Evolutionary conservation across 2,113 vertebrate species (phyloP).

Genomic region (Eonycteris spelaea): DNA sequence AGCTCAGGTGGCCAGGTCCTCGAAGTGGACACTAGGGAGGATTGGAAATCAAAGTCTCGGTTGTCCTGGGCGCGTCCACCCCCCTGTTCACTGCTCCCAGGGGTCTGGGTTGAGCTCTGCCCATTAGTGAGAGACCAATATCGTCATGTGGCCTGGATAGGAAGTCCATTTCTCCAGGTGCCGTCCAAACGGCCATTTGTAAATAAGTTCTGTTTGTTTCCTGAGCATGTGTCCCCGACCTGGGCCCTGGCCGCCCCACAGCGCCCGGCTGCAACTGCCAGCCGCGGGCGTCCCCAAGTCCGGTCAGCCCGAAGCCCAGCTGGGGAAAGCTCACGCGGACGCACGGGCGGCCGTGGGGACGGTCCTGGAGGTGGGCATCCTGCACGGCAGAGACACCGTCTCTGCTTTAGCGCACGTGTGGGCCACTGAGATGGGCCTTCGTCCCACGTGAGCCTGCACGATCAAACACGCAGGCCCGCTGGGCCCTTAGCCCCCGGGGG

Average conservation of each 20-base stretch:
- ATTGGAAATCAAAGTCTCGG: background rate
- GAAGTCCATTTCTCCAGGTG: background rate
- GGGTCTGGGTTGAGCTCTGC: background rate
- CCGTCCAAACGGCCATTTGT: background rate
- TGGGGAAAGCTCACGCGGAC: background rate
- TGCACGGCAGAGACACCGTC: background rate
- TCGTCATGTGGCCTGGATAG: background rate
- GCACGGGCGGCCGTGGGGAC: background rate
- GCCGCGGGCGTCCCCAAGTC: background rate
- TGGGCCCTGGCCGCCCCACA: too few relatives aligned
- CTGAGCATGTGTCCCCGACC: background rate
- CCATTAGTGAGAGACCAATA: background rate
- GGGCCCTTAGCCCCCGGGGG: too few relatives aligned
- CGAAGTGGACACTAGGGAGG: background rate
- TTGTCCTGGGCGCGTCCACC: accelerated
- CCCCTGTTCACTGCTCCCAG: background rate
- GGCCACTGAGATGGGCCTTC: background rate
- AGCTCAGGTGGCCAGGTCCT: background rate
- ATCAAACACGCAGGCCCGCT: background rate
- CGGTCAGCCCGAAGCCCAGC: background rate
- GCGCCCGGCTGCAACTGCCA: background rate
- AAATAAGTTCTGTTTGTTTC: background rate
- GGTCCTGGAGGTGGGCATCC: background rate
- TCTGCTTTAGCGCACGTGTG: background rate
- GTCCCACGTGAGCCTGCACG: accelerated